Evolutionary conservation across 2,797 vertebrate genomes (phyloP).

Genomic region (Cyprinella venusta): DNA sequence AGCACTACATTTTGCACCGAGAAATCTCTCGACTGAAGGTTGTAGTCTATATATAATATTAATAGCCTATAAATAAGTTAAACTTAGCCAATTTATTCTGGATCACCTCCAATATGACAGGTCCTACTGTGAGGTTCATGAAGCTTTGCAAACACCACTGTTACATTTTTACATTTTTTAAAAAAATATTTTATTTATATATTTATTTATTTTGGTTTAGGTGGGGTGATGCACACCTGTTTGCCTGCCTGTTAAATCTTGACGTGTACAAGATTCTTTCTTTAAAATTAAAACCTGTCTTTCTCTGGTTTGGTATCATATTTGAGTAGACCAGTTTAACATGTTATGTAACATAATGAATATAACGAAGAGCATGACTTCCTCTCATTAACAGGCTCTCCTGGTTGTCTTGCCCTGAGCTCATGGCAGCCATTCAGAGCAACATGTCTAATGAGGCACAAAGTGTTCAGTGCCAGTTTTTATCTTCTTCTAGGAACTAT

Average conservation of each 20-base stretch:
- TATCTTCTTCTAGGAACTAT: slow-evolving; percentile 1
- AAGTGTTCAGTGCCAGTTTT: slow-evolving; percentile 3
- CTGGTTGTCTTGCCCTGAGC: neutral
- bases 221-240: slow-evolving; percentile 30
- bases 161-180: neutral
- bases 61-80: neutral
- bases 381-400: neutral
- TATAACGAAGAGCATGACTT: slow-evolving; percentile 21
- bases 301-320: neutral
- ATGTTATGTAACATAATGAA: slow-evolving; percentile 37
- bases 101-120: slow-evolving; percentile 18
- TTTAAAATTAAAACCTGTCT: slow-evolving; percentile 1
- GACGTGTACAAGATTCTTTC: slow-evolving; percentile 1
- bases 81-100: neutral
- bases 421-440: slow-evolving; percentile 26
- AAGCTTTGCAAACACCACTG: slow-evolving; percentile 13
- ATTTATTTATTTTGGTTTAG: neutral
- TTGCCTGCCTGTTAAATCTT: neutral
- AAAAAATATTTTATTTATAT: no score
- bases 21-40: neutral
- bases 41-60: no score
- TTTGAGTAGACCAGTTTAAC: slow-evolving; percentile 6
- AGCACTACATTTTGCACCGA: neutral
- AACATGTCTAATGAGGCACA: slow-evolving; percentile 51
- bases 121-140: slow-evolving; percentile 32